Evolutionary conservation across 2,113 vertebrate species (phyloP).

Genomic region (Machaerirhynchus nigripectus): DNA sequence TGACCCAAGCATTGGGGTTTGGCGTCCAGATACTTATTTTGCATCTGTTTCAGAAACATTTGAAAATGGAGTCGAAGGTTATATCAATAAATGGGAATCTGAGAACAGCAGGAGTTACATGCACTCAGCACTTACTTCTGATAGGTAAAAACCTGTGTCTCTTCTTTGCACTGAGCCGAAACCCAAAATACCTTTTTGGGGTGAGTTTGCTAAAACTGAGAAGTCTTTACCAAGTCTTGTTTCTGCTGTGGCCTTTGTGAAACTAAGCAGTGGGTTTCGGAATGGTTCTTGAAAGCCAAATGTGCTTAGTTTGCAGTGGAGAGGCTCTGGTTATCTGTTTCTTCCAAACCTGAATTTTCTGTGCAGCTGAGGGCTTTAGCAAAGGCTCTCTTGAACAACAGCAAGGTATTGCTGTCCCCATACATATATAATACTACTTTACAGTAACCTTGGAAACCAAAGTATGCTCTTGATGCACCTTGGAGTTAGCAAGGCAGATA

Average conservation of each 20-base stretch:
- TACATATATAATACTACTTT: background rate
- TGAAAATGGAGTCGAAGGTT: constrained; percentile 78
- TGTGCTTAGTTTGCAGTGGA: rapidly evolving
- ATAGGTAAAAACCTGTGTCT: constrained; percentile 71
- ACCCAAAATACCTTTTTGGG: background rate
- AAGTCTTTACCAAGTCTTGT: background rate
- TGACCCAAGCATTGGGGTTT: constrained; percentile 82
- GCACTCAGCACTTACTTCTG: constrained; percentile 52
- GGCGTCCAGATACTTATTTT: constrained; percentile 87
- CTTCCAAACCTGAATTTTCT: background rate
- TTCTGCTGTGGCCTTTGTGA: background rate
- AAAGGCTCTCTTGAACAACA: background rate
- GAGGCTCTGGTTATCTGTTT: background rate
- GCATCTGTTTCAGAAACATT: constrained; percentile 93
- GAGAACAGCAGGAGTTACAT: background rate
- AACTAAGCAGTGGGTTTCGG: background rate
- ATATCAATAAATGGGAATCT: constrained; percentile 63
- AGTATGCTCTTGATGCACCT: background rate
- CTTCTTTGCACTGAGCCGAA: background rate
- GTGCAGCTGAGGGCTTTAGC: background rate
- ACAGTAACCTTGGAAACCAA: background rate
- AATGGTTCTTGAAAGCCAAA: background rate
- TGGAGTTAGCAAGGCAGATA: background rate
- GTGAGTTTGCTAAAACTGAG: background rate
- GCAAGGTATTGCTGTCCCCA: background rate